Percentiles rank a stretch among this genome's conserved stretches.
These are phyloP conservation scores for Fregetta grallaria DNA, from an alignment of 2,113 vertebrate species.

Conservation along the genomic window DNA sequence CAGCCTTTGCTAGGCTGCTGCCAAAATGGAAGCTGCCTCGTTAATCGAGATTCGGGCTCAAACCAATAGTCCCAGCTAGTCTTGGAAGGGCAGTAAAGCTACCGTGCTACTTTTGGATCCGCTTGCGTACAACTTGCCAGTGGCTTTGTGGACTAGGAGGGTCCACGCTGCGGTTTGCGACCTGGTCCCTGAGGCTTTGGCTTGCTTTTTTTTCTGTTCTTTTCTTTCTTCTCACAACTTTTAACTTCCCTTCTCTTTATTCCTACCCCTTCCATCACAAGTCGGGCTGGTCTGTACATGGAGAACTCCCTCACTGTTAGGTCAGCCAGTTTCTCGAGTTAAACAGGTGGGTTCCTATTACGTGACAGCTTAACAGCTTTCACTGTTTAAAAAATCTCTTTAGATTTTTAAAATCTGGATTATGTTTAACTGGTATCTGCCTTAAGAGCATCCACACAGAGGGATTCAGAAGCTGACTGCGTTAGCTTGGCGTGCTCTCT, in stretches of 20 bases:
- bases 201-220: not conserved
- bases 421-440: not conserved
- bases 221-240: not conserved
- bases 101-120: not conserved
- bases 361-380: not conserved
- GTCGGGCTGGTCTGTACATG: not conserved
- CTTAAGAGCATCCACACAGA: accelerated
- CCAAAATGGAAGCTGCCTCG: not conserved
- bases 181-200: not conserved
- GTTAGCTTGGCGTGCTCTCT: not conserved
- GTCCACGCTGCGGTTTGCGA: not conserved
- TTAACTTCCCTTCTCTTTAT: not conserved
- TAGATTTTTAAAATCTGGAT: not conserved
- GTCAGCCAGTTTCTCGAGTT: too few relatives aligned
- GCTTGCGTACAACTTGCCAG: accelerated
- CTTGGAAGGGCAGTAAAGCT: not conserved
- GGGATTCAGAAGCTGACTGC: not conserved
- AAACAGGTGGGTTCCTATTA: not conserved
- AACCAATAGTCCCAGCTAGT: not conserved
- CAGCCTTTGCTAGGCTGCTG: not conserved
- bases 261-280: not conserved
- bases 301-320: not conserved
- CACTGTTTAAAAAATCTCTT: not conserved
- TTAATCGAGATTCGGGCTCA: not conserved
- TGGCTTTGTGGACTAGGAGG: not conserved